Evolutionary conservation across 2,797 vertebrate species (phyloP).

Genomic region (Bradypodion ventrale): DNA sequence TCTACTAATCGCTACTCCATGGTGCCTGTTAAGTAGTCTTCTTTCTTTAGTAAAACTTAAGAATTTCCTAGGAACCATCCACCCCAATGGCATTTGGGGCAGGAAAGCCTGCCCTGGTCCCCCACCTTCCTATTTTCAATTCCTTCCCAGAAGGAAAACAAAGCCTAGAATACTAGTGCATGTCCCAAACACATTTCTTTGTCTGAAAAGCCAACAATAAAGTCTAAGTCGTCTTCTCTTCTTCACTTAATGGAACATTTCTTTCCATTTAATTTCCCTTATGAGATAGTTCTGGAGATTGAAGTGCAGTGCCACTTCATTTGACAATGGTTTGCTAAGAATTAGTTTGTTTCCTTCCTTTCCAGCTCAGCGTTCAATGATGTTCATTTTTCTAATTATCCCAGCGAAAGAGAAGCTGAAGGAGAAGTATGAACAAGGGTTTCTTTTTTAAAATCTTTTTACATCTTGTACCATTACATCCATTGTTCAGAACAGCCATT

Average conservation of each 20-base stretch:
- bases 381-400: slow-evolving; percentile 35
- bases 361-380: slow-evolving; percentile 4
- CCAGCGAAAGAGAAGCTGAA: neutral
- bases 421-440: neutral
- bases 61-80: neutral
- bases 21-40: neutral
- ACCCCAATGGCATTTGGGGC: neutral
- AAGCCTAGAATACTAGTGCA: neutral
- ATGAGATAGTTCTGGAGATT: slow-evolving; percentile 13
- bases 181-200: neutral
- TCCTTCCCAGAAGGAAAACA: neutral
- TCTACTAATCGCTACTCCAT: too few relatives aligned
- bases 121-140: neutral
- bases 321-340: slow-evolving; percentile 11
- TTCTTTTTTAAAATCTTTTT: slow-evolving; percentile 17
- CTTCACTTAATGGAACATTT: neutral
- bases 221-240: neutral
- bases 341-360: slow-evolving; percentile 12
- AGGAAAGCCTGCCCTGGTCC: neutral
- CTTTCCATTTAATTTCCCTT: slow-evolving; percentile 11
- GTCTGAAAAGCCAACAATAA: neutral
- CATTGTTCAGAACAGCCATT: slow-evolving; percentile 19
- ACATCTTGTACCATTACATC: slow-evolving; percentile 16
- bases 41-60: neutral
- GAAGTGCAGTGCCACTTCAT: slow-evolving; percentile 7